Evolutionary conservation across 2,113 vertebrate species (phyloP).

Genomic region (Lota lota): DNA sequence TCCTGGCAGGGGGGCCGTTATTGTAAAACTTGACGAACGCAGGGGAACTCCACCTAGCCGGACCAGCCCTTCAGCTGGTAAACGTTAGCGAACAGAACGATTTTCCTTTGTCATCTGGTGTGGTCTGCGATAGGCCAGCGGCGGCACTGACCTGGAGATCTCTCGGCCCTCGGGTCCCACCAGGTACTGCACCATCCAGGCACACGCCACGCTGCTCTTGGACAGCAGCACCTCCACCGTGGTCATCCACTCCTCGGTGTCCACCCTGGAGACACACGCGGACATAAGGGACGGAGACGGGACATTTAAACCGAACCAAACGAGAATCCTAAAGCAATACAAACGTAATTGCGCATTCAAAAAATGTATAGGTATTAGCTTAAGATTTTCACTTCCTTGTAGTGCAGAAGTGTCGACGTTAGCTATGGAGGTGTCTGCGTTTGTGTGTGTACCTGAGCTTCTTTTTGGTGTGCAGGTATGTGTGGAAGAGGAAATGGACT

Average conservation of each 20-base stretch:
- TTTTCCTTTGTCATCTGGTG: too few relatives aligned
- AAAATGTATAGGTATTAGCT: too few relatives aligned
- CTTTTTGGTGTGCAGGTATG: slow-evolving; percentile 96
- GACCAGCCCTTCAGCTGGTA: neutral
- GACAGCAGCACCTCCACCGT: slow-evolving; percentile 92
- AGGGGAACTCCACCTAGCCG: too few relatives aligned
- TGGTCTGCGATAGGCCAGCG: too few relatives aligned
- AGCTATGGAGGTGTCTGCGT: neutral
- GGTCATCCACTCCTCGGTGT: slow-evolving; percentile 98
- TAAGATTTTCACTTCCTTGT: too few relatives aligned
- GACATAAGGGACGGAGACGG: neutral
- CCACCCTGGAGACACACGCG: slow-evolving; percentile 74
- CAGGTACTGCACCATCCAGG: slow-evolving; percentile 95
- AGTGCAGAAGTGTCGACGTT: too few relatives aligned
- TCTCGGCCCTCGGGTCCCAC: slow-evolving; percentile 89
- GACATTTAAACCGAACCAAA: too few relatives aligned
- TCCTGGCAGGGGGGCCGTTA: too few relatives aligned
- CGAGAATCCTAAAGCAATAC: too few relatives aligned
- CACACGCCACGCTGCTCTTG: slow-evolving; percentile 93
- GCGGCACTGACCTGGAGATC: slow-evolving; percentile 85
- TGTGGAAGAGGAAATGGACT: slow-evolving; percentile 95
- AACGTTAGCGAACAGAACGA: neutral
- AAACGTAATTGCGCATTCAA: too few relatives aligned
- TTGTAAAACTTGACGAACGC: too few relatives aligned
- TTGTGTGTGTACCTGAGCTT: slow-evolving; percentile 85